Evolutionary conservation across 2,797 vertebrate species (phyloP).

Genomic region (Lepilemur ruficaudatus): DNA sequence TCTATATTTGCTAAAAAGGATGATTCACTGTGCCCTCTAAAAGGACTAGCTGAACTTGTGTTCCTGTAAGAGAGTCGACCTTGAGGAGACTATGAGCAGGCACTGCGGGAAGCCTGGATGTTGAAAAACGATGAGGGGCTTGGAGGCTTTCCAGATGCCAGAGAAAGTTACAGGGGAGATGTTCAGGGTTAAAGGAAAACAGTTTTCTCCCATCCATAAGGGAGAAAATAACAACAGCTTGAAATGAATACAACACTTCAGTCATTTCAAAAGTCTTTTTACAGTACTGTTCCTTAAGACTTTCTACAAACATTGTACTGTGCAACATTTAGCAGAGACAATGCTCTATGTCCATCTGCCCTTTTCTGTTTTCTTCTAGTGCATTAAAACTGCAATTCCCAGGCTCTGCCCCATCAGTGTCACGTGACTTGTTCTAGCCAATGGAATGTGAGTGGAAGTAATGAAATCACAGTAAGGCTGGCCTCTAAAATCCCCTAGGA

Average conservation of each 20-base stretch:
- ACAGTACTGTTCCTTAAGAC: background rate
- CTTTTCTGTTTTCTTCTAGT: background rate
- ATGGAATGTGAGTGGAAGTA: background rate
- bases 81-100: background rate
- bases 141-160: background rate
- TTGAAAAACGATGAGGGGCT: background rate
- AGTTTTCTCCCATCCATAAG: background rate
- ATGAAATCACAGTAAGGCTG: background rate
- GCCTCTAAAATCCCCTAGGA: background rate
- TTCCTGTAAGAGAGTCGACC: background rate
- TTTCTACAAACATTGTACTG: background rate
- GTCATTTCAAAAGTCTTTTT: background rate
- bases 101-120: background rate
- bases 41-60: background rate
- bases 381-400: background rate
- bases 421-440: background rate
- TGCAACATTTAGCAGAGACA: background rate
- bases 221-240: background rate
- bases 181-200: background rate
- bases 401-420: background rate
- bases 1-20: background rate
- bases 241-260: background rate
- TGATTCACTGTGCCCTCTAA: background rate
- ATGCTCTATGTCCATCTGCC: background rate
- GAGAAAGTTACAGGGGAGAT: background rate